Evolutionary conservation across 2,888 invertebrate species (phyloP), one percentile per base, ranked within the genome.

Genomic region (Tenthredo notha): DNA sequence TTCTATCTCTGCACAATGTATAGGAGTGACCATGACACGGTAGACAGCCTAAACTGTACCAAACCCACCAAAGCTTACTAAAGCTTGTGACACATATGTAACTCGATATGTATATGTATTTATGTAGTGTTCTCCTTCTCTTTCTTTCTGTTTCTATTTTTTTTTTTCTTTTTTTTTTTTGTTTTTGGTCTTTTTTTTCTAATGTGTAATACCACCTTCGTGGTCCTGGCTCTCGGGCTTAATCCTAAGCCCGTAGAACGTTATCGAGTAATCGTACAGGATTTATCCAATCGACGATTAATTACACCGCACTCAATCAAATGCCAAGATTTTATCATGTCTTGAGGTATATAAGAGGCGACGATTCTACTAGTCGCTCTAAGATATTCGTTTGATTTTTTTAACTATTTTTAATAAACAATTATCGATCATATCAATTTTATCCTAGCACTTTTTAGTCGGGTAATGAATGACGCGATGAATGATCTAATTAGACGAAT

Each of bases 261-360:
- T 88, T 88, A 90, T 90, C 88, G 89, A 90, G 85, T 88, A 86
- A 88, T 88, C 88, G 88, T 87, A 87, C 88, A 86, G 88, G 89
- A 90, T 90, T 91, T 89, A 90, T 90, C 89, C 88, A 90, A 89
- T 89, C 87, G 87, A 88, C 89, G 90, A 90, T 91, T 91, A 91
- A 92, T 91, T 89, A 89, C 87, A 77, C 84, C 84, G 21, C n/a
- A 75, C n/a, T 58, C 12, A n/a, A 12, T 72, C 65, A 75, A 40
- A 37, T 77, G 25, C n/a, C 47, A 78, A 85, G 88, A 88, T 87
- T 87, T 87, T 86, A 86, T 87, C 86, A 12, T 29, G 33, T 40
- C 25, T 33, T 4, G 37, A 67, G 70, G 18, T 29, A 15, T 29
- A 15, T 9, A 70, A 37, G 9, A n/a, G 9, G 6, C n/a, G 33